A percentile compares a stretch with the other conserved stretches of the same genome.
phyloP scores from a whole-genome alignment of 2,888 invertebrate species.

The Zele albiditarsus region DNA sequence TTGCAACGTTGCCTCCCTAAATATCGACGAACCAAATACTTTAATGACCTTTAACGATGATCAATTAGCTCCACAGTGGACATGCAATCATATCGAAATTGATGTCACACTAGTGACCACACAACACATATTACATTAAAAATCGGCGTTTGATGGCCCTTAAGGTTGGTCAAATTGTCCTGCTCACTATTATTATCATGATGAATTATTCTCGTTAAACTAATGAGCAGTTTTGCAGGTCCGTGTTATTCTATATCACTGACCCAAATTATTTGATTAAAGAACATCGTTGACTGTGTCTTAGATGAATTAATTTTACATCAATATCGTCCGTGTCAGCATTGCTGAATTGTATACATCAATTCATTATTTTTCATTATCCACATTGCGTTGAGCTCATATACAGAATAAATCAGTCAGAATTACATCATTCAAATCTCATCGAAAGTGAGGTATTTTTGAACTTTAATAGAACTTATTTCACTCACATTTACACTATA shows the following conservation, averaged over 20 bases:
- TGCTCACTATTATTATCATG: conserved; percentile 29
- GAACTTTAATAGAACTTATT: too few species aligned
- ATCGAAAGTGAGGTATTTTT: too few species aligned
- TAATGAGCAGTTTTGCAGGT: conserved; percentile 28
- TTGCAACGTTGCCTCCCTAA: conserved; percentile 40
- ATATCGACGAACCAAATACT: conserved; percentile 67
- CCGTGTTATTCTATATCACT: conserved; percentile 16
- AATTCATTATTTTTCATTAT: too few species aligned
- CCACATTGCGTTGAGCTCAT: too few species aligned
- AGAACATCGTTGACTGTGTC: not conserved
- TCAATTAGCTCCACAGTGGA: conserved; percentile 67
- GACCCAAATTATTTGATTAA: conserved; percentile 6
- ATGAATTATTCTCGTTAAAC: conserved; percentile 37
- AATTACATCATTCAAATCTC: too few species aligned
- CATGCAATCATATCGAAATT: conserved; percentile 55
- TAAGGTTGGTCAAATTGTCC: conserved; percentile 43
- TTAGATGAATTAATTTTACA: not conserved
- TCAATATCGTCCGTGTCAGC: not conserved
- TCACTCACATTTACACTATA: too few species aligned
- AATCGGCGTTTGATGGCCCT: conserved; percentile 62
- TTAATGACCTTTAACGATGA: conserved; percentile 70
- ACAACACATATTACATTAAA: conserved; percentile 20
- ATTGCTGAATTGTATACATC: not conserved
- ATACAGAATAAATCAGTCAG: too few species aligned
- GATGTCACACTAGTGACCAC: conserved; percentile 49